These are phyloP conservation scores for Sebastes baramenuke DNA, from an alignment of 2,797 vertebrate genomes.

Conservation along the genomic window DNA sequence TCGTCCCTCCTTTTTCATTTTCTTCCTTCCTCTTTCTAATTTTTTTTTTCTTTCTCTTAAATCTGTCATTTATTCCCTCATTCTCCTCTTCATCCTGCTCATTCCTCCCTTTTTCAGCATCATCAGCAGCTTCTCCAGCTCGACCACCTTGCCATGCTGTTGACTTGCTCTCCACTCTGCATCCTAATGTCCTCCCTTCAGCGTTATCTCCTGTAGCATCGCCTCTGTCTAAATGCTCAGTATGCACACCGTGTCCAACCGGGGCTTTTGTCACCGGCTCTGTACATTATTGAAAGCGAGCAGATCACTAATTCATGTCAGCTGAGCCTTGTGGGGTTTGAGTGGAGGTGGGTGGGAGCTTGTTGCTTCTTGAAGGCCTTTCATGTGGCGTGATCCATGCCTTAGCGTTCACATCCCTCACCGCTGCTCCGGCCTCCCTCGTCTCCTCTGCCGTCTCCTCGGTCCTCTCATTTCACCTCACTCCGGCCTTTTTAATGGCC, in stretches of 20 bases:
- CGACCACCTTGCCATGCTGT: background rate
- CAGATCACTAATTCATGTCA: slow-evolving; percentile 75
- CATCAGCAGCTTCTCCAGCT: slow-evolving; percentile 6
- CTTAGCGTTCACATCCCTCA: slow-evolving; percentile 17
- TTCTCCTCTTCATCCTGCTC: background rate
- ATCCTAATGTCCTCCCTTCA: slow-evolving; percentile 17
- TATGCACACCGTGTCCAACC: slow-evolving; percentile 25
- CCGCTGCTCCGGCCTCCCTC: slow-evolving; percentile 17
- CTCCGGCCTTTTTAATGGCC: slow-evolving; percentile 10
- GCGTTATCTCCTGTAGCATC: background rate
- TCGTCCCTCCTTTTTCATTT: background rate
- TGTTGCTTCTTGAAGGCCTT: slow-evolving; percentile 58
- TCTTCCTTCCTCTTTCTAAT: background rate
- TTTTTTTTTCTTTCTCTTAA: background rate
- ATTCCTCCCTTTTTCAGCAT: background rate
- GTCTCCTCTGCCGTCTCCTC: slow-evolving; percentile 1
- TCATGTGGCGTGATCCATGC: slow-evolving; percentile 42
- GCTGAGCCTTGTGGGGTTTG: slow-evolving; percentile 42
- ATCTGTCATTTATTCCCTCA: background rate
- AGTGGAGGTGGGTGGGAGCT: slow-evolving; percentile 45
- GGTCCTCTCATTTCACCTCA: slow-evolving; percentile 18
- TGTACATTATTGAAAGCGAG: slow-evolving; percentile 69
- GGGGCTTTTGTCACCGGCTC: slow-evolving; percentile 57
- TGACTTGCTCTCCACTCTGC: background rate
- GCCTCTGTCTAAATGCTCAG: slow-evolving; percentile 5